Evolutionary conservation across 2,113 vertebrate genomes (phyloP).

Genomic region (Calidris pugnax): DNA sequence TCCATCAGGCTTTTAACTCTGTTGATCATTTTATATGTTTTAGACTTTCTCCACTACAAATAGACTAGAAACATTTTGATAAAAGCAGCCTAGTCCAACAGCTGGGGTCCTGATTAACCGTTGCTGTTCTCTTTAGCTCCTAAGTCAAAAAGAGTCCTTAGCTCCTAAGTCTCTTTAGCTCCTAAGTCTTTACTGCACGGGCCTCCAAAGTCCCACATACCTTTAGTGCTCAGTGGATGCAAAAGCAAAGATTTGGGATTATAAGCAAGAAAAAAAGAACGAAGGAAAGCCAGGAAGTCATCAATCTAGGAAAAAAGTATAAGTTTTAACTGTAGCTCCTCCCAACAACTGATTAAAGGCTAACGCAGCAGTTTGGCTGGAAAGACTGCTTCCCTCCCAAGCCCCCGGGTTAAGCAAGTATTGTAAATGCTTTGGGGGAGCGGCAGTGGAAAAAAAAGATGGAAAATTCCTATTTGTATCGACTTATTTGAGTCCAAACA

Average conservation of each 20-base stretch:
- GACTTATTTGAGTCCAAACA: not conserved
- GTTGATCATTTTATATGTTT: not conserved
- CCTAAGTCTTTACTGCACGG: not conserved
- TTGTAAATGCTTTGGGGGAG: not conserved
- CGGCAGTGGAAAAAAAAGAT: not conserved
- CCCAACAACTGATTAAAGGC: not conserved
- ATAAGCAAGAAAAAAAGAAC: not conserved
- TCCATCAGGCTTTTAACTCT: not conserved
- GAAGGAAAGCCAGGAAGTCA: not conserved
- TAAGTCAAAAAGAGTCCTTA: not conserved
- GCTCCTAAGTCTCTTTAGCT: not conserved
- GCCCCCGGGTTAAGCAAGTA: not conserved
- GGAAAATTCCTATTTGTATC: not conserved
- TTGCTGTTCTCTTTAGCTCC: not conserved
- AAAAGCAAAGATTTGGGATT: not conserved
- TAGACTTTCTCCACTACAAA: not conserved
- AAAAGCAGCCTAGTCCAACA: not conserved
- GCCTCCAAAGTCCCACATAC: not conserved
- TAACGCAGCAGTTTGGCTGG: not conserved
- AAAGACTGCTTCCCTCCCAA: slow-evolving; percentile 10
- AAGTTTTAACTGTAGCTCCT: not conserved
- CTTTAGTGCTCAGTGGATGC: not conserved
- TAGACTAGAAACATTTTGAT: not conserved
- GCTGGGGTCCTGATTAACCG: not conserved
- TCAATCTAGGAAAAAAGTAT: not conserved